phyloP scores from a whole-genome alignment of 92 coral and sea anemone genomes.

The Heliopora coerulea region DNA sequence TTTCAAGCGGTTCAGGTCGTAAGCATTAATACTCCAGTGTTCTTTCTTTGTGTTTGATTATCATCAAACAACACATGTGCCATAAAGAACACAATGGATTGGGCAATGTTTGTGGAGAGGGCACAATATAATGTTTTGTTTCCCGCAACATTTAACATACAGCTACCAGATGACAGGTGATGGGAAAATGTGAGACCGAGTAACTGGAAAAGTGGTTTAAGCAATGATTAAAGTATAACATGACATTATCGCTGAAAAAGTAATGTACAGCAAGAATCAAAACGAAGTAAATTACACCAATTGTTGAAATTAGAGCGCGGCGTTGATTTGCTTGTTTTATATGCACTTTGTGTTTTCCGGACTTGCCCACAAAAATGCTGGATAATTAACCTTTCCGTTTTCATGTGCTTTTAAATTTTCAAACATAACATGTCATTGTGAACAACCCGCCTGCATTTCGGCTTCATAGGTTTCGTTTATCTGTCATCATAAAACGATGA shows the following conservation, averaged over 20 bases:
- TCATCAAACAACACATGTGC: constrained; percentile 30
- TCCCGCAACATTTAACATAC: constrained; percentile 7
- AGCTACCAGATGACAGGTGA: no score
- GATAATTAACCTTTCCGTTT: background rate
- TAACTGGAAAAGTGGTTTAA: no score
- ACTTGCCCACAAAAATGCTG: background rate
- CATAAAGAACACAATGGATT: constrained; percentile 28
- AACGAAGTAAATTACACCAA: background rate
- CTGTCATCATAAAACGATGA: constrained; percentile 36
- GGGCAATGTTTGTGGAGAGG: constrained; percentile 23
- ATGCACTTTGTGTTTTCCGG: constrained; percentile 2
- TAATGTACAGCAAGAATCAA: background rate
- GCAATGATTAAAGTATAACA: background rate
- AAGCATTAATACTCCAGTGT: constrained; percentile 15
- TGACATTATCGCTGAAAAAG: background rate
- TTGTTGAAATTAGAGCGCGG: background rate
- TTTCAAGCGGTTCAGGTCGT: background rate
- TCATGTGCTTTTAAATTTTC: background rate
- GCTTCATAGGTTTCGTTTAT: constrained; percentile 7
- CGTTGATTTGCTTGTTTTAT: background rate
- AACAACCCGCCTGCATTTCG: background rate
- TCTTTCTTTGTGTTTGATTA: constrained; percentile 15
- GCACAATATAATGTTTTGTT: background rate
- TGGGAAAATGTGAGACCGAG: no score
- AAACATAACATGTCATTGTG: background rate